Percentiles rank a stretch among this genome's conserved stretches.
Conservation (phyloP, 1,140 invertebrate genomes). For the Coptotermes formosanus region DNA sequence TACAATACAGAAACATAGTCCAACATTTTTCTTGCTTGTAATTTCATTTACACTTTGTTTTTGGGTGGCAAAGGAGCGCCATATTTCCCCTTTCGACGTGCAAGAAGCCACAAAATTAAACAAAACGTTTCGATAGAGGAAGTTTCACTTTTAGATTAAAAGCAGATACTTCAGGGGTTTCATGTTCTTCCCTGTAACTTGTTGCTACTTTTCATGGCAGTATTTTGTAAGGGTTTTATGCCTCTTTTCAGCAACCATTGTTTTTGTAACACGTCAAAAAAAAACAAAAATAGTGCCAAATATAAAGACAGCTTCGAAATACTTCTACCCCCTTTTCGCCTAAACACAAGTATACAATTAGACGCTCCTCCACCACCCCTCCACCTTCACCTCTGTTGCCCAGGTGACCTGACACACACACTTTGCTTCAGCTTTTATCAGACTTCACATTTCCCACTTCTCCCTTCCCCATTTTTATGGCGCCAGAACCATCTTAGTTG, state of each 20-base stretch:
- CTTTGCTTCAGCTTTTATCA: neutral
- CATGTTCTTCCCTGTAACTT: neutral
- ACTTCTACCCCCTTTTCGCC: neutral
- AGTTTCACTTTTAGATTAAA: too few species aligned
- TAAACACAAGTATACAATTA: neutral
- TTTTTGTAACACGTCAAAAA: neutral
- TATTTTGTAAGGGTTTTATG: neutral
- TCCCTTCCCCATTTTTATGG: neutral
- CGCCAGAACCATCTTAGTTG: slow-evolving; percentile 4
- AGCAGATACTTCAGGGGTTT: neutral
- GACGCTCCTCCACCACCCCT: too few species aligned
- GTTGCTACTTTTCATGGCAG: too few species aligned
- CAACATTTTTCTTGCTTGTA: neutral
- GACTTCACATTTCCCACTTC: slow-evolving; percentile 3
- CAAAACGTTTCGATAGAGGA: neutral
- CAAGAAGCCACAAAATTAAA: neutral
- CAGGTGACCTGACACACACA: neutral
- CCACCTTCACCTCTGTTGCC: neutral
- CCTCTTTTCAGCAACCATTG: too few species aligned
- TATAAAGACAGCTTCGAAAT: neutral
- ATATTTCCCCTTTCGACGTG: neutral
- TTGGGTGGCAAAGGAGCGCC: neutral
- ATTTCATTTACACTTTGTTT: neutral
- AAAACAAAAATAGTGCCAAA: neutral
- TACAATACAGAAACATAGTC: neutral